Base-by-base conservation (phyloP, 2,888 invertebrate genomes). In the Gastracanthus pulcherrimus region DNA sequence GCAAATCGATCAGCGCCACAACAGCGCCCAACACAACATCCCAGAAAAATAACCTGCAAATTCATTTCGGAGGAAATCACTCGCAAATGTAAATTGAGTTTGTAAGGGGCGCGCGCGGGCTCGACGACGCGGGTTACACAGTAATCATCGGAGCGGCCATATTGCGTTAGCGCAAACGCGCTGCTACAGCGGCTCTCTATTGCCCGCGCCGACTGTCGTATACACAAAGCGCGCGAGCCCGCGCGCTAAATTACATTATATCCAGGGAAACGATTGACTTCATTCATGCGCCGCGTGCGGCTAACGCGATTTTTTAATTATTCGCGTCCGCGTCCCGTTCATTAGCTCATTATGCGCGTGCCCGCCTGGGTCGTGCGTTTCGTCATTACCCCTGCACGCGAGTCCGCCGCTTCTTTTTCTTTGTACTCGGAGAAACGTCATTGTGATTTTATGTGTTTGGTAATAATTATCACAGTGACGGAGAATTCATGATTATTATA, bases 181-280 rank as follows among this genome's bases (percentile, higher is more conserved):
- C 71, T n/a, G 38, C 45, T 55, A 4, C 3, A 6, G 3, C 69
- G 69, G 4, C 23, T 36, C n/a, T n/a, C 19, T 26, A 45, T 51
- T 41, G 72, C 36, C 36, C 34, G n/a, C 36, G 36, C 45, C 38
- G 48, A 29, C 31, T 58, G 51, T 58, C 51, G 31, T 48, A 36
- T 31, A 74, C 16, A 67, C 72, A 74, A 70, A 64, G 64, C 74
- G 36, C 9, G 16, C 64, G 16, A 67, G 62, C 60, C 16, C 58
- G 13, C 76, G 38, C 29, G 38, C 71, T 60, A 80, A 71, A 82
- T 80, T 76, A 62, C 72, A 62, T 72, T 76, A 76, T 69, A 82
- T 71, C 67, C 58, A 64, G 70, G 58, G 70, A 77, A 76, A 77
- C 81, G 69, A 81, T 77, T 81, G 80, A 80, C 75, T 80, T 80